Evolutionary conservation across 92 coral and sea anemone species (phyloP).

Genomic region (Phymanthus crucifer): DNA sequence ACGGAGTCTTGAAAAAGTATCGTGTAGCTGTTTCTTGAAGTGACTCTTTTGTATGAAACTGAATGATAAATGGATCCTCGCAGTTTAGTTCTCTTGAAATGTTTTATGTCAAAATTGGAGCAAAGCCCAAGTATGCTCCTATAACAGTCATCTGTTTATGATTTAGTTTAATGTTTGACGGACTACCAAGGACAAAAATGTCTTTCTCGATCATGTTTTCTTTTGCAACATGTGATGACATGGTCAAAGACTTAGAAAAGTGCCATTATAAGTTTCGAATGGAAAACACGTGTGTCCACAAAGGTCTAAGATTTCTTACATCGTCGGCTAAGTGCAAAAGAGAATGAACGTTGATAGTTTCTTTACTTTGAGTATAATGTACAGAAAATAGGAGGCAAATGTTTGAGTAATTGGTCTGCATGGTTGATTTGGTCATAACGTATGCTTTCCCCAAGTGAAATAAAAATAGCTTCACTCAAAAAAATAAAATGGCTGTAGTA

Average conservation of each 20-base stretch:
- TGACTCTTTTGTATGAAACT: conserved; percentile 14
- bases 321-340: conserved; percentile 56
- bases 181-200: conserved; percentile 29
- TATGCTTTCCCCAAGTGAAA: conserved; percentile 41
- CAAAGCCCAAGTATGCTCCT: conserved; percentile 18
- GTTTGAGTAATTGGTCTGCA: conserved; percentile 47
- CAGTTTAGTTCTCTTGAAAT: conserved; percentile 9
- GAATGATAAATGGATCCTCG: conserved; percentile 21
- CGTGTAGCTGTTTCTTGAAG: conserved; percentile 26
- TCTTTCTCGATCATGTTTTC: conserved; percentile 23
- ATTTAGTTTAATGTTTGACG: conserved; percentile 5
- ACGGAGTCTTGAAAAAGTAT: conserved; percentile 14
- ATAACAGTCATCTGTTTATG: conserved; percentile 10
- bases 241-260: not conserved
- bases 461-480: conserved; percentile 51
- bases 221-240: conserved; percentile 4
- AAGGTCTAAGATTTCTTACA: conserved; percentile 59
- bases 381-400: conserved; percentile 43
- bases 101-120: conserved; percentile 10
- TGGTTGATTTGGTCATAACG: conserved; percentile 34
- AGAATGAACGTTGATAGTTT: conserved; percentile 34
- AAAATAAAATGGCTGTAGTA: conserved; percentile 50
- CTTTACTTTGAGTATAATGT: conserved; percentile 30
- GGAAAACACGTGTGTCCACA: conserved; percentile 69
- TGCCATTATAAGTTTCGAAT: conserved; percentile 55